These are phyloP conservation scores for Nesidiocoris tenuis DNA, from an alignment of 2,888 invertebrate species.

Conservation along the genomic window DNA sequence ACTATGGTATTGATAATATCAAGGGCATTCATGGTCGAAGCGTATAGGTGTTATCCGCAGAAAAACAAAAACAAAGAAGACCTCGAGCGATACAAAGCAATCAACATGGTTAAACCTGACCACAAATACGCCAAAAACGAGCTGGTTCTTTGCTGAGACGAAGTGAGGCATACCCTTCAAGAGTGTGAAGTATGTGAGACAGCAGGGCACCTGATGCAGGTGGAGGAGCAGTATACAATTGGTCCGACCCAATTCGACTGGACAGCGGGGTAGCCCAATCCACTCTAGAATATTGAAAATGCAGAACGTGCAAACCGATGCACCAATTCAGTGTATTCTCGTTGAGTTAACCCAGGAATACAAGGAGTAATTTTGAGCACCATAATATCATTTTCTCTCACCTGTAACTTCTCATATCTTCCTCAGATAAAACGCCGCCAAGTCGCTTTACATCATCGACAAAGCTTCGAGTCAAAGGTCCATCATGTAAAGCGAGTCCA, in stretches of 20 bases:
- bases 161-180: slow-evolving; percentile 64
- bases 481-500: slow-evolving; percentile 72
- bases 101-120: no score
- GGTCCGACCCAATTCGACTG: slow-evolving; percentile 62
- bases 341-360: no score
- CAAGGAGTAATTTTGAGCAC: background rate
- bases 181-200: slow-evolving; percentile 75
- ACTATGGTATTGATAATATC: no score
- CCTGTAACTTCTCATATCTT: slow-evolving; percentile 72
- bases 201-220: slow-evolving; percentile 84
- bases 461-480: slow-evolving; percentile 65
- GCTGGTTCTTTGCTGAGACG: no score
- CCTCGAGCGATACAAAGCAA: no score
- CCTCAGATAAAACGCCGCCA: slow-evolving; percentile 72
- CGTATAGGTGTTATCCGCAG: no score
- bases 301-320: no score
- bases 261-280: slow-evolving; percentile 65
- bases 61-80: no score
- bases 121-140: no score
- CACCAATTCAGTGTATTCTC: no score
- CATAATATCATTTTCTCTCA: slow-evolving; percentile 55
- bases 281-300: slow-evolving; percentile 61
- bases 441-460: slow-evolving; percentile 66
- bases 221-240: slow-evolving; percentile 75
- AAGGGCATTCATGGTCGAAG: no score